Evolutionary conservation across 2,113 vertebrate species (phyloP).

Genomic region (Cairina moschata): DNA sequence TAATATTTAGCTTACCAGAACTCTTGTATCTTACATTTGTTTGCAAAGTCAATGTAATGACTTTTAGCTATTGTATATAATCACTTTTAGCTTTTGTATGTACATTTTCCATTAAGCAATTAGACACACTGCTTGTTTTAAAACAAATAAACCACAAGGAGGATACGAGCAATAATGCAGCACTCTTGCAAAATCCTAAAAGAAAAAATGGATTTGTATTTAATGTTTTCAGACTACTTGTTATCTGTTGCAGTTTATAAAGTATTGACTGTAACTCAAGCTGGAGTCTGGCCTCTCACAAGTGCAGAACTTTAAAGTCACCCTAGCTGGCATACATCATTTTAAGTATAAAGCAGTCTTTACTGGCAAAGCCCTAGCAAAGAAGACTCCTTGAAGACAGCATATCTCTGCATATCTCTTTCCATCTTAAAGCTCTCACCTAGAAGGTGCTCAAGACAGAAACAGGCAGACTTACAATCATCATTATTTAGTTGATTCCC

Average conservation of each 20-base stretch:
- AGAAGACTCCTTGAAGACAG: background rate
- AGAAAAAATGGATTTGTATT: background rate
- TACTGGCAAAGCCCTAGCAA: background rate
- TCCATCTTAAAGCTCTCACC: background rate
- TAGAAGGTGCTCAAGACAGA: background rate
- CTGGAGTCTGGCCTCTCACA: background rate
- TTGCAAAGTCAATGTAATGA: background rate
- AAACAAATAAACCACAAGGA: background rate
- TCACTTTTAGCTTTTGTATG: background rate
- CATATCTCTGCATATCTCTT: background rate
- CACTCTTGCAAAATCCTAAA: background rate
- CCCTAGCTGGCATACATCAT: background rate
- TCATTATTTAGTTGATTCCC: background rate
- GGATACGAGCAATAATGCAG: background rate
- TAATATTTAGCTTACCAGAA: background rate
- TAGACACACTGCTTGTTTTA: background rate
- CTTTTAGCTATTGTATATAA: background rate
- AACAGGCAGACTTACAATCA: rapidly evolving
- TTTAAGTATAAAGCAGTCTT: background rate
- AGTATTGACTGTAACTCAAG: background rate
- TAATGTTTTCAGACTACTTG: background rate
- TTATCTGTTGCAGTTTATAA: background rate
- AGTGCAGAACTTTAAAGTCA: background rate
- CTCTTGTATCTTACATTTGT: background rate
- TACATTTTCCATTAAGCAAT: background rate